Evolutionary conservation across 1,140 invertebrate genomes (phyloP).

Genomic region (Eupristina koningsbergeri): DNA sequence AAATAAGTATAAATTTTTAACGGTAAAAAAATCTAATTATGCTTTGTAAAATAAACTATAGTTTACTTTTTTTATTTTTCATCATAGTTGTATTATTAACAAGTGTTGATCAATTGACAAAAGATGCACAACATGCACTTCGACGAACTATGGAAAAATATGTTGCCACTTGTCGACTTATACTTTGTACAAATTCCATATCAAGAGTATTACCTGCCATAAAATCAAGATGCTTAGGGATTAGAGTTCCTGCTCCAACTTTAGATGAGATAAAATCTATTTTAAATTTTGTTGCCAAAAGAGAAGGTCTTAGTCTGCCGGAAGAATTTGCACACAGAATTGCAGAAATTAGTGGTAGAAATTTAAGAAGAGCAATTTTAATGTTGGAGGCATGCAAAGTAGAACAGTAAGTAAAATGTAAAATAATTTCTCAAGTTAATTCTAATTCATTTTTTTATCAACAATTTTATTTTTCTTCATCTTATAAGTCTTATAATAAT

Average conservation of each 20-base stretch:
- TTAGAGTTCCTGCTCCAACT: constrained; percentile 91
- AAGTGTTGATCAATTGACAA: constrained; percentile 96
- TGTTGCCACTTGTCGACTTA: constrained; percentile 93
- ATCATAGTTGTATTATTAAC: constrained; percentile 93
- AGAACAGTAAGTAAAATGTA: constrained; percentile 78
- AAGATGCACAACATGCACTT: constrained; percentile 98
- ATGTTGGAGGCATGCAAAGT: constrained; percentile 96
- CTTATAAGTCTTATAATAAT: too few relatives aligned
- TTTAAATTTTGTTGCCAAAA: constrained; percentile 82
- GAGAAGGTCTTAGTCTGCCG: constrained; percentile 88
- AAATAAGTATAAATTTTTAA: too few relatives aligned
- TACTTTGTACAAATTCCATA: constrained; percentile 95
- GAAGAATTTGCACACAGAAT: constrained; percentile 85
- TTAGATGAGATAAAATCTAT: constrained; percentile 83
- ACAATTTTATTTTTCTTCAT: too few relatives aligned
- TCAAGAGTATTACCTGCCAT: constrained; percentile 97
- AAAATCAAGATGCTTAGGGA: constrained; percentile 91
- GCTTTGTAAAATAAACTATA: too few relatives aligned
- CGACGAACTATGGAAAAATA: constrained; percentile 99
- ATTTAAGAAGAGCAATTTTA: constrained; percentile 93
- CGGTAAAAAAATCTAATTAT: too few relatives aligned
- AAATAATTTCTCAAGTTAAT: neutral
- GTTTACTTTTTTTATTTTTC: constrained; percentile 28
- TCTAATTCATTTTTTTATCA: neutral
- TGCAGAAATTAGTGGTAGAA: constrained; percentile 87